Base-by-base conservation (phyloP, 2,888 invertebrate genomes). In the Eupithecia tripunctaria region DNA sequence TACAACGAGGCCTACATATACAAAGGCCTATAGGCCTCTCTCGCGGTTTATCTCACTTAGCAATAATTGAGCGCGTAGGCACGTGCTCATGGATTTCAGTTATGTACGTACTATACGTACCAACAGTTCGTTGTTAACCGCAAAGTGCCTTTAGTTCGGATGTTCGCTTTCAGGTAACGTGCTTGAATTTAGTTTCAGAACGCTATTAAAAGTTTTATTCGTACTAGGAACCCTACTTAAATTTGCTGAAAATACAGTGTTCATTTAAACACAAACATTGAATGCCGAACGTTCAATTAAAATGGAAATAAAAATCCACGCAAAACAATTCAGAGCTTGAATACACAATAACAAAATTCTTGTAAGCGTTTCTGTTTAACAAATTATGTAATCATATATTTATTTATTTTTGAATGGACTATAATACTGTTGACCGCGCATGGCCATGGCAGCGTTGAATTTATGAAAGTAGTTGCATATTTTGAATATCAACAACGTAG, bases 281-380 rank as follows among this genome's bases (percentile, higher is more conserved):
- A 21, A 36, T 14, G 62, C 67, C 21, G 51, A 62, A 60, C 56
- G 59, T 60, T 70, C 68, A 67, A 76, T 78, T 77, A 71, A 76
- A 77, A 78, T 78, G 74, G 71, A 75, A 77, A 78, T 78, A 77
- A 78, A 78, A 76, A 76, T 73, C 74, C 14, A 56, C 10, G 12
- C 12, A 64, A 76, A 78, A 73, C 65, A 56, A 63, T 41, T 51
- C 75, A 67, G 65, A 67, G 67, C 38, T 62, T 71, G 73, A 78
- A 76, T 73, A 74, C 76, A 76, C 74, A 74, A 71, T 71, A 77
- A 77, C 76, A 76, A 73, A 68, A 32, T 72, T 67, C 38, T 51
- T 21, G 47, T 51, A 21, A 51, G 47, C 21, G 21, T 51, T 56
- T 56, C 51, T 56, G 51, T 56, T 56, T 25, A 21, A 51, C 41